These are phyloP conservation scores for Trichechus manatus DNA, from an alignment of 2,113 vertebrate genomes.

Conservation along the genomic window DNA sequence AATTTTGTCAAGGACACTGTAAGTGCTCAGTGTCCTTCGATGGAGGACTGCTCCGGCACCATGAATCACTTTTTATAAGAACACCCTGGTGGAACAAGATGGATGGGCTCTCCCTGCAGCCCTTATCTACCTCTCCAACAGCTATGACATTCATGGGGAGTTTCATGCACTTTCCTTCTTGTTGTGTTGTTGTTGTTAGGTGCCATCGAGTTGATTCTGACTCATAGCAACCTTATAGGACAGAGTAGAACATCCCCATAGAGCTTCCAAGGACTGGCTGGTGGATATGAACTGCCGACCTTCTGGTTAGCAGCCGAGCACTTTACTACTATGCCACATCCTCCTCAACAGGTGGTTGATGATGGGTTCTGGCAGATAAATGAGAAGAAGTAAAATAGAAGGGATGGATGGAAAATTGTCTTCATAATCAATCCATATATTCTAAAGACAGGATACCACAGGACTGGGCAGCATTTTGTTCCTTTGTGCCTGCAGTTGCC, in stretches of 20 bases:
- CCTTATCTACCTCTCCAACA: background rate
- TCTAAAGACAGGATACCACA: background rate
- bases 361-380: background rate
- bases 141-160: too few relatives aligned
- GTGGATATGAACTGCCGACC: too few relatives aligned
- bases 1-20: background rate
- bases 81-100: background rate
- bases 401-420: background rate
- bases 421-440: background rate
- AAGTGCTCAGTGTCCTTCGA: background rate
- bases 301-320: too few relatives aligned
- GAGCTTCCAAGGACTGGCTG: too few relatives aligned
- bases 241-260: too few relatives aligned
- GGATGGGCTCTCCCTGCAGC: background rate
- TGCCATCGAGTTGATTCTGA: too few relatives aligned
- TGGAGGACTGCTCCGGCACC: background rate
- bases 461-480: background rate
- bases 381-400: background rate
- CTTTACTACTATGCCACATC: background rate
- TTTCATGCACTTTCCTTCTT: slow-evolving; percentile 12
- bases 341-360: background rate
- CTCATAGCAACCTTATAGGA: too few relatives aligned
- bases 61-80: background rate
- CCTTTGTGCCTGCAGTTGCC: too few relatives aligned
- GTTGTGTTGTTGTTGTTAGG: too few relatives aligned